Percentiles rank a stretch among this genome's conserved stretches.
These are phyloP conservation scores for Grapholita molesta DNA, from an alignment of 1,140 invertebrate species.

Conservation along the genomic window DNA sequence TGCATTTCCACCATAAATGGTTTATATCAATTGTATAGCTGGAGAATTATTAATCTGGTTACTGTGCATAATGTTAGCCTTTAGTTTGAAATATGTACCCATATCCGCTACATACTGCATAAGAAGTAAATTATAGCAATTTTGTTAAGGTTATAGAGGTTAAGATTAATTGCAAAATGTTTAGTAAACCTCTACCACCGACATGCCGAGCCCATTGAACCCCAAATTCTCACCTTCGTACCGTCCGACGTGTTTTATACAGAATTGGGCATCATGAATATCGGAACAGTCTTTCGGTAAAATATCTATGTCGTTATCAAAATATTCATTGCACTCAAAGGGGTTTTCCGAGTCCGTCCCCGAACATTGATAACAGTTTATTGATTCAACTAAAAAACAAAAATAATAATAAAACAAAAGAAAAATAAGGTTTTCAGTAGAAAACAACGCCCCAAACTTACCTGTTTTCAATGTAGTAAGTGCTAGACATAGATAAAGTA, in stretches of 20 bases:
- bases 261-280: constrained; percentile 91
- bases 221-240: constrained; percentile 88
- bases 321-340: constrained; percentile 93
- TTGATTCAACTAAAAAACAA: constrained; percentile 79
- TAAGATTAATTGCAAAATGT: constrained; percentile 14
- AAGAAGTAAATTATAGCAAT: too few species aligned
- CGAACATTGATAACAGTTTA: constrained; percentile 94
- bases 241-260: constrained; percentile 95
- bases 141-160: neutral
- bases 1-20: too few species aligned
- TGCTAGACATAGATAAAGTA: neutral
- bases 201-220: neutral
- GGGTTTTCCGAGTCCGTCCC: constrained; percentile 88
- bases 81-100: too few species aligned
- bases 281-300: constrained; percentile 86
- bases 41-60: too few species aligned
- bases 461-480: neutral
- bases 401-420: constrained; percentile 32
- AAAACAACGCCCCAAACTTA: constrained; percentile 44
- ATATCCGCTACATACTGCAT: too few species aligned
- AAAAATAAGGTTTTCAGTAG: constrained; percentile 25
- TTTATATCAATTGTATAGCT: too few species aligned
- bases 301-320: constrained; percentile 83
- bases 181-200: neutral
- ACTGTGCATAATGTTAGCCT: too few species aligned